Conservation (phyloP, 2,888 invertebrate genomes). For the Caradrina kadenii region DNA sequence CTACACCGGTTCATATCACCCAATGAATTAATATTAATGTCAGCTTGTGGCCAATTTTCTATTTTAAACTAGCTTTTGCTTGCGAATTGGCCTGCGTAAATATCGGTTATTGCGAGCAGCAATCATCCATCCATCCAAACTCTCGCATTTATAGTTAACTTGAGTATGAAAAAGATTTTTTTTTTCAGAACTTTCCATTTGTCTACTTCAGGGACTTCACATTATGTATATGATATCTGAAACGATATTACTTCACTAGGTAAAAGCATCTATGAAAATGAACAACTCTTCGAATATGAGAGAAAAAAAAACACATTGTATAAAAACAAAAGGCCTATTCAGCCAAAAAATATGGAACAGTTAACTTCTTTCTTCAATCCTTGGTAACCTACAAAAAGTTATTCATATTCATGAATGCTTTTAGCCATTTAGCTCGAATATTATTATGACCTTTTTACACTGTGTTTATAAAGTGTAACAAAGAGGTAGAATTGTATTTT, state of each 20-base stretch:
- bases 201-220: background rate
- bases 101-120: no score
- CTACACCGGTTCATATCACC: background rate
- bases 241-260: slow-evolving; percentile 4
- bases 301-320: slow-evolving; percentile 29
- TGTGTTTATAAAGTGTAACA: slow-evolving; percentile 6
- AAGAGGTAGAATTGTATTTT: slow-evolving; percentile 12
- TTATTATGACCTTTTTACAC: slow-evolving; percentile 17
- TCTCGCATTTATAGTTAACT: background rate
- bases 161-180: background rate
- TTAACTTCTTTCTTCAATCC: slow-evolving; percentile 30
- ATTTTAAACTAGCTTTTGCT: no score
- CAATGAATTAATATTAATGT: slow-evolving; percentile 6
- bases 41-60: background rate
- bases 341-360: slow-evolving; percentile 13
- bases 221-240: background rate
- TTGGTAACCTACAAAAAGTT: slow-evolving; percentile 21
- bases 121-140: no score
- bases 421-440: slow-evolving; percentile 16
- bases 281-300: slow-evolving; percentile 12
- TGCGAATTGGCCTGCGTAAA: no score
- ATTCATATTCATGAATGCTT: slow-evolving; percentile 45
- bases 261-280: slow-evolving; percentile 1
- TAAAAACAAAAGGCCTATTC: slow-evolving; percentile 26
- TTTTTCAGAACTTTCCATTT: background rate